Evolutionary conservation across 2,797 vertebrate genomes (phyloP), one percentile per base, ranked within the genome.

Genomic region (Clarias pachynema): DNA sequence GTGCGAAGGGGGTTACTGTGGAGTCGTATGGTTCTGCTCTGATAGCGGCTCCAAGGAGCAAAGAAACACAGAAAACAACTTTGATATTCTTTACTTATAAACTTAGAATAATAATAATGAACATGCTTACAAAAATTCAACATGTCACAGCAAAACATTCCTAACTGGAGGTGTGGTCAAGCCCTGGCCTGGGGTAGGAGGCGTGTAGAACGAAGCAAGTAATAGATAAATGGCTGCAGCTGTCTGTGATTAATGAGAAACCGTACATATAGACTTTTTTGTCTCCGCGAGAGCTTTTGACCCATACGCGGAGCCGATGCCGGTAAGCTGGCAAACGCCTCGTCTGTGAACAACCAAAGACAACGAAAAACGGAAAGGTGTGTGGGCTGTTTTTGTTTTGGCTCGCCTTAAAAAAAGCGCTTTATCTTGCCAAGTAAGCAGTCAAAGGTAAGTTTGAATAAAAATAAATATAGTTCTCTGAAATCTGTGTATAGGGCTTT

Each of bases 11-110:
- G 18, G 62, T 72, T 57, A 49, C 26, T 31, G 57, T 44, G 22
- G 60, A 70, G 81, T 31, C 73, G 1, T 1, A 6, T 16, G 16
- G 57, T 62, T 29, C 85, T 53, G 74, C 85, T 79, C 80, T 16
- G 29, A 82, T n/a, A 68, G 9, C 29, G 16, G 4, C 57, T 60
- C 5, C 3, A 20, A 34, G 74, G 12, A 37, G 9, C 20, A 34
- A 5, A 49, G 24, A n/a, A 72, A 22, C 7, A 2, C 5, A 24
- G n/a, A 6, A 59, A 4, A 9, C 26, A 18, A 5, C 10, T 49
- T 10, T 3, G 44, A 12, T 12, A 12, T 12, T 49, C 44, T 49
- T 10, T 49, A 49, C 44, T 49, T 2, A 49, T 49, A 12, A 49
- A 49, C 44, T 49, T 3, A 12, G 12, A 49, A 49, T 49, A 49